Percentiles rank a stretch among this genome's conserved stretches.
phyloP scores from a whole-genome alignment of 1,140 invertebrate genomes.

The Drosophila biarmipes region DNA sequence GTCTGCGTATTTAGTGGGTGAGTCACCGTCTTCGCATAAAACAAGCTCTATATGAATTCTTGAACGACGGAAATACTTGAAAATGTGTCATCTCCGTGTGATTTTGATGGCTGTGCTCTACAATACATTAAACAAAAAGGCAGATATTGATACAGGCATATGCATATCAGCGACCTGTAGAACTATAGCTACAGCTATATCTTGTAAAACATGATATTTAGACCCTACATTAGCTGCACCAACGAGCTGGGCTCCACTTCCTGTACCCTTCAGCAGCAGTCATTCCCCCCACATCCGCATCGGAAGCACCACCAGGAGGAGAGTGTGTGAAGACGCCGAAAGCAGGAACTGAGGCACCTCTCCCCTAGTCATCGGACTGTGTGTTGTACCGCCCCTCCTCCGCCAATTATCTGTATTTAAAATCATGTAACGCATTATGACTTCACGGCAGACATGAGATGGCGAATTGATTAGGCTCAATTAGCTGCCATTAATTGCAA shows the following conservation, averaged over 20 bases:
- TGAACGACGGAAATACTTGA: not conserved
- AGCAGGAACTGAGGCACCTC: conserved; percentile 37
- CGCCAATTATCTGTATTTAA: conserved; percentile 53
- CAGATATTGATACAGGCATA: too few species aligned
- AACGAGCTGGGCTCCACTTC: conserved; percentile 1
- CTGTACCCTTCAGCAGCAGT: conserved; percentile 21
- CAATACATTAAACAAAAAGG: too few species aligned
- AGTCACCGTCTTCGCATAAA: conserved; percentile 1
- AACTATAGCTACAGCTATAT: too few species aligned
- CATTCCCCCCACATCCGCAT: conserved; percentile 35
- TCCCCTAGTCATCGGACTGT: conserved; percentile 14
- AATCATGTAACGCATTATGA: conserved; percentile 58
- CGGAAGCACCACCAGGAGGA: conserved; percentile 15
- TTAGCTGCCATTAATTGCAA: conserved; percentile 65
- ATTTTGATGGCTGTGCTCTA: too few species aligned
- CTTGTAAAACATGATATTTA: too few species aligned
- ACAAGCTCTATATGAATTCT: not conserved
- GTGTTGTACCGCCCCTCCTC: conserved; percentile 5
- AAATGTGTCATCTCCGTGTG: conserved; percentile 1
- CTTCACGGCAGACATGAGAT: conserved; percentile 46
- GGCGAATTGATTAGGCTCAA: conserved; percentile 65
- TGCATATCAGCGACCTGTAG: too few species aligned
- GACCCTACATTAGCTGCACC: too few species aligned
- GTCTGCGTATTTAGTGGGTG: not conserved
- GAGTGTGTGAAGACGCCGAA: conserved; percentile 7